Percentiles rank a stretch among this genome's conserved stretches.
These are phyloP conservation scores for Thereuonema tuberculata DNA, from an alignment of 1,140 invertebrate genomes.

Conservation along the genomic window DNA sequence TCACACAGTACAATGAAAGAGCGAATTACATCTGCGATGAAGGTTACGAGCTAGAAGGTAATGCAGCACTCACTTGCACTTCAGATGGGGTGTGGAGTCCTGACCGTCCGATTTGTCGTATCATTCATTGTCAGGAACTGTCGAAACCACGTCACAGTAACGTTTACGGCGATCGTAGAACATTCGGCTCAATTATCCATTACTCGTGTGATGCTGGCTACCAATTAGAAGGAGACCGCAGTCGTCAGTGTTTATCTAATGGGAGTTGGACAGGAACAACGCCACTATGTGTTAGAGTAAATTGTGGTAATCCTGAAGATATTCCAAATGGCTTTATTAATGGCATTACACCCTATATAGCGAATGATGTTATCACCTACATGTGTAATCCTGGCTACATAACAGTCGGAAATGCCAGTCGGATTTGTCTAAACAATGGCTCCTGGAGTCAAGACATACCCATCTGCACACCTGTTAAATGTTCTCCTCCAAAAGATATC, in stretches of 20 bases:
- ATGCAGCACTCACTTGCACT: not conserved
- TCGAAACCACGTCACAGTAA: too few relatives aligned
- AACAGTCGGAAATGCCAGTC: not conserved
- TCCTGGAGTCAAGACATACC: constrained; percentile 20
- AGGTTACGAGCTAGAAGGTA: constrained; percentile 30
- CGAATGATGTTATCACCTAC: not conserved
- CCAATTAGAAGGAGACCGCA: constrained; percentile 26
- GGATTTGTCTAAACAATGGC: constrained; percentile 19
- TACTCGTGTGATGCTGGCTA: constrained; percentile 31
- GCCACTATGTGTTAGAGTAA: constrained; percentile 21
- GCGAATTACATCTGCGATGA: constrained; percentile 27
- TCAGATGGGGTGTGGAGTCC: too few relatives aligned
- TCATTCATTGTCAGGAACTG: too few relatives aligned
- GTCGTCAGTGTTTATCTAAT: constrained; percentile 24
- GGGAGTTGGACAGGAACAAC: constrained; percentile 24
- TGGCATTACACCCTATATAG: not conserved
- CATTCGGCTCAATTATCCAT: too few relatives aligned
- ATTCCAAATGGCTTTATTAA: not conserved
- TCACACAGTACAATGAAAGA: constrained; percentile 17
- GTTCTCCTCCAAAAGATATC: constrained; percentile 16
- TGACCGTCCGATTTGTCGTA: not conserved
- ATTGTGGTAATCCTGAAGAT: not conserved
- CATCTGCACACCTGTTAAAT: constrained; percentile 16
- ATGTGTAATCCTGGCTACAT: constrained; percentile 1
- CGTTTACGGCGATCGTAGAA: too few relatives aligned